Evolutionary conservation across 92 coral and sea anemone genomes (phyloP), one percentile per base, ranked within the genome.

Genomic region (Parazoanthus atlanticus): DNA sequence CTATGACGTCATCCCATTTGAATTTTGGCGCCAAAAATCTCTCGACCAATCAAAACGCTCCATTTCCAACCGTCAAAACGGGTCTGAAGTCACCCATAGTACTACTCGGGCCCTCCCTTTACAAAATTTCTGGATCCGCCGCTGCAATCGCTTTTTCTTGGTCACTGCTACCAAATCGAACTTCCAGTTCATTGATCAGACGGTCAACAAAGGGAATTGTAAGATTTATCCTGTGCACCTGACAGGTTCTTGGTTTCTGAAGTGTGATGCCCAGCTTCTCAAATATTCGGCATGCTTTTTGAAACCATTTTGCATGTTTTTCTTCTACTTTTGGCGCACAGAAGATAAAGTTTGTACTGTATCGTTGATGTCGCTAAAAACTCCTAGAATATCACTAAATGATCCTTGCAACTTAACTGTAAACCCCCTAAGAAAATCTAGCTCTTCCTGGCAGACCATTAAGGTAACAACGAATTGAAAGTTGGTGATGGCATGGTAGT

Each of bases 351-450:
- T 86, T 77, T 78, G 78, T 69, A 79, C 72, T 19, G 69, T 86
- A 79, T 43, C 49, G 3, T 43, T 43, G 5, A 43, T 86, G 86
- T 82, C 86, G 86, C 86, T 82, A 80, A 85, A 85, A 85, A 73
- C 52, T 81, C 88, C 38, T 5, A 36, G 38, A 2, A 36, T 36
- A 5, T 36, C 38, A 36, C 38, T 36, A 5, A 5, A 36, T 86
- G 89, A 76, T 76, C 89, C 91, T 88, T 88, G 91, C 91, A 81
- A 81, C 86, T 73, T 88, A 72, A 88, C 88, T 88, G 91, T 88
- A 81, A 88, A 82, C 88, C 87, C 87, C 91, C 80, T 88, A 81
- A 41, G 25, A 65, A 88, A 81, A 30, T 69, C 88, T 88, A 54
- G 86, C 64, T 77, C 89, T 90, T 61, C 85, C 41, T 86, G 92